phyloP scores from a whole-genome alignment of 2,113 vertebrate species.

The Apus apus region DNA sequence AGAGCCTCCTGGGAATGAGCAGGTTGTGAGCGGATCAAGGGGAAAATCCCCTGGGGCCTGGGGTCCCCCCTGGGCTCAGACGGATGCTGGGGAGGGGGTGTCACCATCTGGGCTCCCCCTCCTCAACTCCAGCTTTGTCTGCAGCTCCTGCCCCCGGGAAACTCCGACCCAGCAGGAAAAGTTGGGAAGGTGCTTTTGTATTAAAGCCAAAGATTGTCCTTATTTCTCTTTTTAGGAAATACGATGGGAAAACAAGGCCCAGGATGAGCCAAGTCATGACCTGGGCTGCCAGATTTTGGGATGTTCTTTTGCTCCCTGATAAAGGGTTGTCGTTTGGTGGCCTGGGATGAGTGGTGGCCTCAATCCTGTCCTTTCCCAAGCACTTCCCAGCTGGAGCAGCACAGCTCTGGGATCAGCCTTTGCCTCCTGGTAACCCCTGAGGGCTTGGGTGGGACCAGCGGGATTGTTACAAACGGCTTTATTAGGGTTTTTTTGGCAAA shows the following conservation, averaged over 20 bases:
- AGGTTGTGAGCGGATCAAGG: background rate
- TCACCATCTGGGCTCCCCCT: constrained; percentile 8
- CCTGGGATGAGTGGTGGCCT: background rate
- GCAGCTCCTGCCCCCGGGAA: background rate
- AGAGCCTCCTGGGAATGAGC: background rate
- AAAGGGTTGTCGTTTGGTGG: background rate
- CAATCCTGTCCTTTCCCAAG: background rate
- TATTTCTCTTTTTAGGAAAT: background rate
- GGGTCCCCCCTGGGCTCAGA: background rate
- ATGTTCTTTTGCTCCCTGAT: background rate
- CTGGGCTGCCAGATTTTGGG: background rate
- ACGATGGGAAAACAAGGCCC: accelerated
- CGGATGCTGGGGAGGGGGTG: background rate
- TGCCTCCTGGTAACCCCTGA: background rate
- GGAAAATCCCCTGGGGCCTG: background rate
- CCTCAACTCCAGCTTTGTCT: background rate
- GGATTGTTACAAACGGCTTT: background rate
- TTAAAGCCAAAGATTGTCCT: background rate
- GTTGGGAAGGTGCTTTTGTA: no score
- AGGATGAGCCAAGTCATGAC: accelerated
- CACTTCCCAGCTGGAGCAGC: accelerated
- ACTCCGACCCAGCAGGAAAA: background rate
- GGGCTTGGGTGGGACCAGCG: background rate
- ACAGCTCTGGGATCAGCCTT: background rate
- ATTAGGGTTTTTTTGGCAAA: background rate